Base-by-base conservation (phyloP, 2,797 vertebrate genomes). In the Microctenopoma lineatum region DNA sequence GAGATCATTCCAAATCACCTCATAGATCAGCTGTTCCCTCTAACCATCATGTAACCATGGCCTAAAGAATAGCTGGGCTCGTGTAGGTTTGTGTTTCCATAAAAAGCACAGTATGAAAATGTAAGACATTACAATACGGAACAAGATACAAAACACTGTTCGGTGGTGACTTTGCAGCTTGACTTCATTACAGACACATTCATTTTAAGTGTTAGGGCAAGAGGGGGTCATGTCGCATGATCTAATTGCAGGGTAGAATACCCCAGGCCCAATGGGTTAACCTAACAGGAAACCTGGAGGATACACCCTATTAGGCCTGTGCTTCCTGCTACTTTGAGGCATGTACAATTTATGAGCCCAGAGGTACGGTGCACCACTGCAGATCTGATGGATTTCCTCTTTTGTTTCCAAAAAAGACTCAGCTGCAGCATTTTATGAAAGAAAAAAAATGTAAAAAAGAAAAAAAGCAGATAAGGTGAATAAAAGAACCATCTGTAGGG, bases 381-480 rank as follows among this genome's bases (percentile, higher is more conserved):
- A 87, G 88, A 94, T 94, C 93, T 95, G 94, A 95, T 93, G 92
- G 90, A 94, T 94, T 94, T 94, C 92, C 83, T 78, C 81, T 90
- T 86, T 79, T 81, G 42, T 85, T 83, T 66, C 78, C 71, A 56
- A 74, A 85, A 86, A 90, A 81, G 75, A 84, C 75, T 74, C 63
- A 88, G 80, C 68, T 69, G 53, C 62, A 79, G 79, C 46, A 80
- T 84, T 90, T 91, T 84, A 89, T 90, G 86, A 89, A 92, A 90
- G 79, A 88, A 83, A 89, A 90, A 75, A 21, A 75, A 66, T 68
- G 47, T 45, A 21, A 77, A 60, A 65, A n/a, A 25, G 36, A 55
- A 81, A 75, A 84, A 74, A 75, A 84, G 89, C 87, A 93, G 92
- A 89, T 88, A 92, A 92, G 87, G 89, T 92, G 89, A 91, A 91